Conservation (phyloP, 2,113 vertebrate species). For the Athene cunicularia region DNA sequence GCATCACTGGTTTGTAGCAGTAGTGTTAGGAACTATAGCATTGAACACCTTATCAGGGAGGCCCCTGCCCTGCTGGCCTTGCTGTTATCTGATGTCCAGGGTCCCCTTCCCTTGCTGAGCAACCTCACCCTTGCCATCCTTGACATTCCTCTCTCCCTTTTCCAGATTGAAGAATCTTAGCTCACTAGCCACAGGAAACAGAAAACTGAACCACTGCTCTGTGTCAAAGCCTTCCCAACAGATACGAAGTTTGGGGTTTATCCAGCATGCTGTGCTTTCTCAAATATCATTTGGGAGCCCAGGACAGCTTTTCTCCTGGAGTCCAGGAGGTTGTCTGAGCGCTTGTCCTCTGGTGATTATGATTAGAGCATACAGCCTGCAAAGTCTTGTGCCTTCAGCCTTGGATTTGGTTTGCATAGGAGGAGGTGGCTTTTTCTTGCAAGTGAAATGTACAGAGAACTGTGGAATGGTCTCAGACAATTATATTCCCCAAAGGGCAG, state of each 20-base stretch:
- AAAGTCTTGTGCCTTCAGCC: not conserved
- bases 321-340: not conserved
- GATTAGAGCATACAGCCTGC: not conserved
- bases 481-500: not conserved
- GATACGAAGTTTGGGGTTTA: not conserved
- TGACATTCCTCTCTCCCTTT: not conserved
- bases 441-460: not conserved
- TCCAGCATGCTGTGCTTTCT: not conserved
- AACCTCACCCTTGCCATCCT: not conserved
- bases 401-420: not conserved
- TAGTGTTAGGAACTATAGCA: not conserved
- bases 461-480: not conserved
- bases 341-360: not conserved
- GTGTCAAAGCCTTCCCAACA: not conserved
- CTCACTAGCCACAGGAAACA: not conserved
- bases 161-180: not conserved
- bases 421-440: not conserved
- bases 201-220: not conserved
- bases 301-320: not conserved
- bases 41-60: accelerated
- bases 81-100: not conserved
- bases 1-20: not conserved
- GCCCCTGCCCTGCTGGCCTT: not conserved
- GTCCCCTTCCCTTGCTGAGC: not conserved
- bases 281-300: not conserved